Evolutionary conservation across 1,140 invertebrate species (phyloP).

Genomic region (Monomorium pharaonis): DNA sequence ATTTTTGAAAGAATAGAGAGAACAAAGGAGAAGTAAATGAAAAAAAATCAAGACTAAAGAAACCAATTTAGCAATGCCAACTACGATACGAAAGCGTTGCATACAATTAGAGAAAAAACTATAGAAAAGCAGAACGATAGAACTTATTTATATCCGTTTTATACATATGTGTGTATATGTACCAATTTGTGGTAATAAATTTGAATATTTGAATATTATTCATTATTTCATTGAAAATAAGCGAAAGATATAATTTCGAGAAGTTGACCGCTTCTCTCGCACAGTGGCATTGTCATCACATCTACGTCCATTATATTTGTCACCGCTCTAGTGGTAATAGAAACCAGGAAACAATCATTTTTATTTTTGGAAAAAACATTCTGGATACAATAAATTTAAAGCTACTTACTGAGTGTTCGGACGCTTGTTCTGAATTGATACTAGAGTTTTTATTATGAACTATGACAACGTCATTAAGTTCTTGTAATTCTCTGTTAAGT

Average conservation of each 20-base stretch:
- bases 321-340: constrained; percentile 7
- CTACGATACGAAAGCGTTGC: background rate
- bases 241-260: background rate
- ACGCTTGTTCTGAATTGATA: too few species aligned
- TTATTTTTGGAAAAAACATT: background rate
- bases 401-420: background rate
- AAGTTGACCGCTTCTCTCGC: background rate
- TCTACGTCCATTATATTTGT: background rate
- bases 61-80: background rate
- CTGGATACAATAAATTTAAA: background rate
- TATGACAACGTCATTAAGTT: too few species aligned
- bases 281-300: background rate
- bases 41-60: background rate
- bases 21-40: background rate
- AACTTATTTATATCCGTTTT: background rate
- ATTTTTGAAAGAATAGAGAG: background rate
- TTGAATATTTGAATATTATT: constrained; percentile 5
- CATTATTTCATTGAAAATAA: background rate
- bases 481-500: background rate
- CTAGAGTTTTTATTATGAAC: too few species aligned
- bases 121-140: background rate
- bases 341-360: constrained; percentile 2
- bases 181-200: background rate
- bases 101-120: background rate
- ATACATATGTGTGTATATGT: background rate